phyloP scores from a whole-genome alignment of 2,797 vertebrate genomes.

The Lacerta agilis region DNA sequence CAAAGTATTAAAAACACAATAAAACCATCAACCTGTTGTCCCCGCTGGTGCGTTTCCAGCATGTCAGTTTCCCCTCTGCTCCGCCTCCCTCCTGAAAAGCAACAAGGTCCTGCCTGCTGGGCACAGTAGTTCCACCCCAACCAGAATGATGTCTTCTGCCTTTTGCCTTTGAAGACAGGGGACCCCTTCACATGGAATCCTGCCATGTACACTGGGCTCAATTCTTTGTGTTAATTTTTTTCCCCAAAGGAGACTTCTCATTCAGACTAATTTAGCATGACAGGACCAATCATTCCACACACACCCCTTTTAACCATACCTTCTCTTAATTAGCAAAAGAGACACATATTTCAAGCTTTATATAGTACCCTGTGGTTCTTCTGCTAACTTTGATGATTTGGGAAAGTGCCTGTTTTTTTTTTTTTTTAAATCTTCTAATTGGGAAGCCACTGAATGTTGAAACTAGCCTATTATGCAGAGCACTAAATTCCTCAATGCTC shows the following conservation, averaged over 20 bases:
- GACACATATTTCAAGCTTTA: slow-evolving; percentile 12
- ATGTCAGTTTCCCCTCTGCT: no score
- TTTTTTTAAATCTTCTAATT: slow-evolving; percentile 23
- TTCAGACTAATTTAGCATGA: neutral
- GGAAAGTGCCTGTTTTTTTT: slow-evolving; percentile 8
- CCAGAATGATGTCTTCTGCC: neutral
- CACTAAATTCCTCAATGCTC: neutral
- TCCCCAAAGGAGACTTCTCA: neutral
- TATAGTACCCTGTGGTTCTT: neutral
- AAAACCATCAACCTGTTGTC: no score
- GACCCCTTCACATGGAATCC: no score
- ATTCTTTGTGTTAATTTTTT: neutral
- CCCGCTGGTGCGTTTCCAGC: no score
- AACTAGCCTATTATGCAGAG: neutral
- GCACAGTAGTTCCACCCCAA: no score
- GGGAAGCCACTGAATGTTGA: slow-evolving; percentile 16
- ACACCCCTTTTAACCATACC: neutral
- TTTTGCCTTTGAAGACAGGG: neutral
- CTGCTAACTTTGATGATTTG: slow-evolving; percentile 1
- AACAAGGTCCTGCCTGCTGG: no score
- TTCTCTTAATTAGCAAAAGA: slow-evolving; percentile 7
- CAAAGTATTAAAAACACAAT: no score
- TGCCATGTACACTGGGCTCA: neutral
- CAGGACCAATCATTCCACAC: no score
- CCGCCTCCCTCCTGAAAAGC: no score